Evolutionary conservation across 1,140 invertebrate genomes (phyloP), one percentile per base, ranked within the genome.

Genomic region (Meloidogyne hapla): DNA sequence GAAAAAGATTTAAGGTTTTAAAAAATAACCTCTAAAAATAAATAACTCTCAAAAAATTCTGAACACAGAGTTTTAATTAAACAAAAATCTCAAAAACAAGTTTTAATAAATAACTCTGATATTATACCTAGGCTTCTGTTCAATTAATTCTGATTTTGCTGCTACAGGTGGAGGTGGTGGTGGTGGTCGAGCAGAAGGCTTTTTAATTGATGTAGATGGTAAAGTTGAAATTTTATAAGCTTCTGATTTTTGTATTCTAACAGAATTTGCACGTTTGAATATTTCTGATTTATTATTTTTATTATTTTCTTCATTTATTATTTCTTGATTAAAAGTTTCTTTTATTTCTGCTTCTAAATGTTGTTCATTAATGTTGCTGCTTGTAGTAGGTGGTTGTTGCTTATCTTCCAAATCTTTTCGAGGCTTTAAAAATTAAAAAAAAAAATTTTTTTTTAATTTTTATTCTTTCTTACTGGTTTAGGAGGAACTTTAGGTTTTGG

Each of bases 401-500:
- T 70, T 28, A 40, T 70, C 13, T 45, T 70, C 68, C 68, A 25
- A 1, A 23, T n/a, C 28, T 48, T 28, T 48, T 23, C 38, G 15
- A 13, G 18, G 38, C 38, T 23, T 48, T 33, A 33, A 33, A 33
- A 33, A 33, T 3, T n/a, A n/a, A n/a, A n/a, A n/a, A n/a, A n/a
- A n/a, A n/a, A n/a, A n/a, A n/a, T 33, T 33, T 33, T 33, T 33
- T 33, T 33, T 6, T 33, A 33, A 33, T 69, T 26, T 45, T 70
- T 5, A 10, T 9, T 12, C 23, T 13, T 13, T 26, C 1, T 64
- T 38, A 73, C 48, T 12, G 64, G 40, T 62, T 56, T 61, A 38
- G 61, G 61, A 10, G 64, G 70, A 23, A 38, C 70, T 62, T 65
- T 73, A 5, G 70, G 70, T 26, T 73, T 73, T 23, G 70, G 70